Percentiles rank a stretch among this genome's conserved stretches.
These are phyloP conservation scores for Drosophila tripunctata DNA, from an alignment of 2,888 invertebrate species.

Conservation along the genomic window DNA sequence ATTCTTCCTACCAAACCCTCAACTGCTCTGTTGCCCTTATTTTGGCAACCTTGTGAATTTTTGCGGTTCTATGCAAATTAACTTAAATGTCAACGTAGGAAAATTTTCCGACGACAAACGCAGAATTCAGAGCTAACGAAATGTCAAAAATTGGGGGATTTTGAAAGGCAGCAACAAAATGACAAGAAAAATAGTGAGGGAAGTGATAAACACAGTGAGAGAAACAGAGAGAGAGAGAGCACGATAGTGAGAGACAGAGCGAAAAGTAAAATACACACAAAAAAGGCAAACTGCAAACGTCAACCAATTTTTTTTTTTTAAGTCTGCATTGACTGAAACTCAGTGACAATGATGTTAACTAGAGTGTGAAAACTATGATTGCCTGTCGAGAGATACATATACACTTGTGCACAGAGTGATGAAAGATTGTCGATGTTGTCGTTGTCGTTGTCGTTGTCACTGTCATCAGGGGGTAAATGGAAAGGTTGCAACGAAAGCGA, in stretches of 20 bases:
- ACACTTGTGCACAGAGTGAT: conserved; percentile 28
- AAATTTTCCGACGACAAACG: conserved; percentile 48
- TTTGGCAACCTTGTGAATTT: conserved; percentile 40
- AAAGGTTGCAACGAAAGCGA: neutral
- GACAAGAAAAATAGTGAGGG: conserved; percentile 42
- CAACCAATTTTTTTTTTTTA: conserved; percentile 45
- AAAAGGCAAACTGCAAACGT: conserved; percentile 72
- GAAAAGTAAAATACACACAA: conserved; percentile 8
- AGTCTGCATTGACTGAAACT: conserved; percentile 60
- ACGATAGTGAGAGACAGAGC: neutral
- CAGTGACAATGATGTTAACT: conserved; percentile 80
- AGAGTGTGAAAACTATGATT: conserved; percentile 81
- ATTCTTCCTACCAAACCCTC: neutral
- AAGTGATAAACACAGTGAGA: neutral
- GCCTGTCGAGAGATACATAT: conserved; percentile 58
- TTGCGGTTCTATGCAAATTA: conserved; percentile 76
- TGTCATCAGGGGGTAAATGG: neutral
- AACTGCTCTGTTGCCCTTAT: neutral
- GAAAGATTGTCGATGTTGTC: conserved; percentile 22
- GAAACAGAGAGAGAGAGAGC: neutral
- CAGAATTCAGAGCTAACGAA: conserved; percentile 55
- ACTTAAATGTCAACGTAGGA: conserved; percentile 72
- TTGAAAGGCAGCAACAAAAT: conserved; percentile 42
- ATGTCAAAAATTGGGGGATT: conserved; percentile 45
- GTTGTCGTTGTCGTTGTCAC: conserved; percentile 34